These are phyloP conservation scores for Xestia sexstrigata DNA, from an alignment of 2,888 invertebrate species.

Conservation along the genomic window DNA sequence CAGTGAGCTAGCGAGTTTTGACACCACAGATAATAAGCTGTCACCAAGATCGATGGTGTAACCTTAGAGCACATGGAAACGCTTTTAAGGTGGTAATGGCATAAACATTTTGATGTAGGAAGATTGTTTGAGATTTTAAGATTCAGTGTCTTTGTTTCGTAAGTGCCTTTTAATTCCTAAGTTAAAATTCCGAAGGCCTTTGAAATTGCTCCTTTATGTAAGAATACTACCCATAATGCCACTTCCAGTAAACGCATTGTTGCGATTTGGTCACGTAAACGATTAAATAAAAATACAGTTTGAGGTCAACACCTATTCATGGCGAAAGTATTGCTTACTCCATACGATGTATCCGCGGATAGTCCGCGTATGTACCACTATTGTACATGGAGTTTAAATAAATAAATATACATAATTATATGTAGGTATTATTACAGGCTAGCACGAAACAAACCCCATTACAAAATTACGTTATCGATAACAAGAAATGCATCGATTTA, in stretches of 20 bases:
- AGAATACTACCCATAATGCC: too few relatives aligned
- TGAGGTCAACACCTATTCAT: background rate
- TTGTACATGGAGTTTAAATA: too few relatives aligned
- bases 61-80: slow-evolving; percentile 47
- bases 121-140: background rate
- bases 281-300: background rate
- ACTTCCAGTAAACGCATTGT: too few relatives aligned
- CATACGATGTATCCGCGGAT: background rate
- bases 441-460: too few relatives aligned
- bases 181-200: background rate
- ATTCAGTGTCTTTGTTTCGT: background rate
- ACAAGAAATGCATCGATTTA: too few relatives aligned
- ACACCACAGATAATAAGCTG: slow-evolving; percentile 50
- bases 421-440: too few relatives aligned
- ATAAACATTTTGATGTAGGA: background rate
- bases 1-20: slow-evolving; percentile 37
- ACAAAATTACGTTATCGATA: too few relatives aligned
- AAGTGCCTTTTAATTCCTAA: background rate
- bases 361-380: too few relatives aligned
- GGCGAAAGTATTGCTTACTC: background rate
- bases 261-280: too few relatives aligned
- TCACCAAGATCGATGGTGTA: slow-evolving; percentile 55
- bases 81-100: slow-evolving; percentile 38
- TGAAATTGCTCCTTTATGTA: background rate
- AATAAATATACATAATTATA: too few relatives aligned